Conservation (phyloP, 2,113 vertebrate genomes). For the Crotophaga sulcirostris region DNA sequence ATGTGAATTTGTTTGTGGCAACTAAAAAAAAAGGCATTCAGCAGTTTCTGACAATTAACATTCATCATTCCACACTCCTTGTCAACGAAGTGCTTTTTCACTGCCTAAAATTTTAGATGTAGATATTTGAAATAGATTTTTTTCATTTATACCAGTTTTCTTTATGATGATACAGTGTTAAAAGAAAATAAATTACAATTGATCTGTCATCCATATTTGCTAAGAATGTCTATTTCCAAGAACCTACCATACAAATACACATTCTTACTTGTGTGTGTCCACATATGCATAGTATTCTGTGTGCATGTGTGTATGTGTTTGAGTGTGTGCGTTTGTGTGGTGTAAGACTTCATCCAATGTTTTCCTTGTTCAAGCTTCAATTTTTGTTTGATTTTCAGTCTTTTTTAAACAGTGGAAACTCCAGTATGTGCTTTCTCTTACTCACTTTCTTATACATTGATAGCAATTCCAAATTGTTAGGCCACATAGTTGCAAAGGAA, state of each 20-base stretch:
- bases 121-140: constrained; percentile 91
- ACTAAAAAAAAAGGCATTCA: constrained; percentile 83
- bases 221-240: constrained; percentile 87
- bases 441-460: constrained; percentile 38
- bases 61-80: constrained; percentile 85
- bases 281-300: constrained; percentile 54
- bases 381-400: constrained; percentile 46
- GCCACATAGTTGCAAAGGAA: constrained; percentile 42
- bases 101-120: constrained; percentile 97
- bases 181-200: constrained; percentile 88
- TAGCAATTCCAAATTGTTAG: constrained; percentile 63
- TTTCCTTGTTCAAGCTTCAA: constrained; percentile 61
- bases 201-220: constrained; percentile 89
- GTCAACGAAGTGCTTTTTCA: constrained; percentile 96
- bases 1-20: constrained; percentile 89
- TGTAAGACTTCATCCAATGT: constrained; percentile 57
- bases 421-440: constrained; percentile 68
- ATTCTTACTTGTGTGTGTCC: constrained; percentile 75
- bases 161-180: constrained; percentile 88
- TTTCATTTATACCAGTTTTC: constrained; percentile 88
- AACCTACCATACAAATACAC: constrained; percentile 71
- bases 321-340: constrained; percentile 41
- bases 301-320: constrained; percentile 35
- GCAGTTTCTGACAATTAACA: constrained; percentile 84
- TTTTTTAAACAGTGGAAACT: constrained; percentile 63